Conservation (phyloP, 1,140 invertebrate species). For the Pachypeltis micranthus region DNA sequence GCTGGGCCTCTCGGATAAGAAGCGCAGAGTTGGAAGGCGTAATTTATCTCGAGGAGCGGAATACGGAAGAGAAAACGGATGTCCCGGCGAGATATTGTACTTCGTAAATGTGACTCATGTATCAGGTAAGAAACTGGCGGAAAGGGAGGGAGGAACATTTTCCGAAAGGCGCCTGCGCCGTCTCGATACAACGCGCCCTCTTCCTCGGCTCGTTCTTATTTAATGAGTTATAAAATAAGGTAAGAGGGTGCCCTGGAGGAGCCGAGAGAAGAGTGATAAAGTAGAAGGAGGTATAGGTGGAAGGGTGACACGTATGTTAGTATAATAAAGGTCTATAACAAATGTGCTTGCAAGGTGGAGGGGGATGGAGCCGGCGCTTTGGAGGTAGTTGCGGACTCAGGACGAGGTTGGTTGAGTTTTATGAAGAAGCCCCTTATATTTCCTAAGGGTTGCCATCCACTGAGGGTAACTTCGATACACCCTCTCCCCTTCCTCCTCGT, state of each 20-base stretch:
- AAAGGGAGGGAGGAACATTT: not conserved
- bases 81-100: conserved; percentile 4
- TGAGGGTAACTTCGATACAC: not conserved
- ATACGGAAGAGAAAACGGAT: not conserved
- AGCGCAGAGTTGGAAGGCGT: not conserved
- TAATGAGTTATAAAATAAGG: conserved; percentile 8
- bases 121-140: conserved; percentile 2
- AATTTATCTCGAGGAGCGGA: not conserved
- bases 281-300: not conserved
- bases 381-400: too few relatives aligned
- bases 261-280: not conserved
- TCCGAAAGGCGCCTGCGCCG: not conserved
- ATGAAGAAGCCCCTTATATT: conserved; percentile 6
- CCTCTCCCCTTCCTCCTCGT: not conserved
- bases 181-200: not conserved
- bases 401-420: not conserved
- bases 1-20: not conserved
- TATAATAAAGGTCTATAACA: conserved; percentile 8
- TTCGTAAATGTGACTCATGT: conserved; percentile 1
- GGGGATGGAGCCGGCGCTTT: too few relatives aligned
- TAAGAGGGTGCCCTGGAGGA: not conserved
- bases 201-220: conserved; percentile 7
- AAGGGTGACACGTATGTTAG: conserved; percentile 5
- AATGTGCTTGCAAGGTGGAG: conserved; percentile 5
- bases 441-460: not conserved